phyloP scores from a whole-genome alignment of 2,888 invertebrate species.

The Psylliodes chrysocephalus region DNA sequence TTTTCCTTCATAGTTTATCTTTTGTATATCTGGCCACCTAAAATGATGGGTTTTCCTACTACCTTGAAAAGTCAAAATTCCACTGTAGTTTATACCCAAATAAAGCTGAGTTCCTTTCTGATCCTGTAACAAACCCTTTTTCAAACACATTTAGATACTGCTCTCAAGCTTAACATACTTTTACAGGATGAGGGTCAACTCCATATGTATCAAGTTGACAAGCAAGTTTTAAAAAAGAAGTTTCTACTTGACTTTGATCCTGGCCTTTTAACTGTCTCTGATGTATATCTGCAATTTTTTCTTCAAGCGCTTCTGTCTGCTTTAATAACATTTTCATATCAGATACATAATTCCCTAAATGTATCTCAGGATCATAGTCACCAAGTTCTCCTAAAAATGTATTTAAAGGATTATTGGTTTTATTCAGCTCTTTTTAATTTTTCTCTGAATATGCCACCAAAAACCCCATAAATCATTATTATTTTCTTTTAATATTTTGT shows the following conservation, averaged over 20 bases:
- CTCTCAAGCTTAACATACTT: slow-evolving; percentile 68
- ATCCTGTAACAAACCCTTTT: slow-evolving; percentile 72
- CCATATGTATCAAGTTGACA: slow-evolving; percentile 95
- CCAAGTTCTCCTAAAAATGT: slow-evolving; percentile 89
- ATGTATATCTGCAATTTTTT: slow-evolving; percentile 92
- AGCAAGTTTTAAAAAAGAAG: slow-evolving; percentile 90
- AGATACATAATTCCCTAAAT: slow-evolving; percentile 89
- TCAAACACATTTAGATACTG: slow-evolving; percentile 17
- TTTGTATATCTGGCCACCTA: slow-evolving; percentile 95
- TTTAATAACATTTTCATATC: slow-evolving; percentile 91
- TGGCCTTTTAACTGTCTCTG: slow-evolving; percentile 87
- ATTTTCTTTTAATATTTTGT: no score
- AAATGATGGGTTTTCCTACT: slow-evolving; percentile 94
- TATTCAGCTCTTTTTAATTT: no score
- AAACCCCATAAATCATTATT: no score
- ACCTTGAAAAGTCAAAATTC: slow-evolving; percentile 94
- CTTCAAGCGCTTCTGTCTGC: slow-evolving; percentile 92
- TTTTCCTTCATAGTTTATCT: slow-evolving; percentile 96
- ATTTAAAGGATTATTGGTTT: no score
- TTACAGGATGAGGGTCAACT: slow-evolving; percentile 97
- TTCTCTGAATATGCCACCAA: no score
- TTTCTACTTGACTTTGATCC: slow-evolving; percentile 87
- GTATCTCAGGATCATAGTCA: slow-evolving; percentile 90
- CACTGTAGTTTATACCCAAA: slow-evolving; percentile 94
- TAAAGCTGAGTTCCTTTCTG: slow-evolving; percentile 92